phyloP scores from a whole-genome alignment of 1,140 invertebrate genomes.

The Mactra quadrangularis region DNA sequence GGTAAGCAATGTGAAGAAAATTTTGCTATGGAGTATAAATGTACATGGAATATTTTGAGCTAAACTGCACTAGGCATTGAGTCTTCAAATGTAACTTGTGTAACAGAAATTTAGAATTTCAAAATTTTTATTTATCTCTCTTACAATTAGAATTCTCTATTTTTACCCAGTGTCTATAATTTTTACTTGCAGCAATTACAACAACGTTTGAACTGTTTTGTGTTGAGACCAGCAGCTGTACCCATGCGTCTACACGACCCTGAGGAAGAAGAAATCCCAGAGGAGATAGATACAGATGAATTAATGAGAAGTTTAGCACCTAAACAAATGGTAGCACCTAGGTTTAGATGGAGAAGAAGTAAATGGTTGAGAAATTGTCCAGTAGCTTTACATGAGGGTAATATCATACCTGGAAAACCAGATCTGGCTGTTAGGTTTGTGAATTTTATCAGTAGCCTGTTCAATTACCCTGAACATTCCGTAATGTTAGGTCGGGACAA shows the following conservation, averaged over 20 bases:
- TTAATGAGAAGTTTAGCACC: constrained; percentile 76
- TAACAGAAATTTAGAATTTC: too few relatives aligned
- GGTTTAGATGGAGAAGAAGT: constrained; percentile 82
- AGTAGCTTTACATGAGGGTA: constrained; percentile 82
- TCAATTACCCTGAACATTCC: too few relatives aligned
- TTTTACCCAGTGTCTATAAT: too few relatives aligned
- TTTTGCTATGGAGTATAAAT: too few relatives aligned
- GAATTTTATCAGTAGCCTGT: too few relatives aligned
- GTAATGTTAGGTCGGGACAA: too few relatives aligned
- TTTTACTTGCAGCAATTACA: constrained; percentile 82
- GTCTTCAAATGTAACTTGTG: too few relatives aligned
- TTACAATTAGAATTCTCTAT: too few relatives aligned
- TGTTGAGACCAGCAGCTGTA: constrained; percentile 80
- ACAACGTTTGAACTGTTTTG: constrained; percentile 79
- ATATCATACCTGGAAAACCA: constrained; percentile 80
- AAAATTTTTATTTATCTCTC: too few relatives aligned
- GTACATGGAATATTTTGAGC: too few relatives aligned
- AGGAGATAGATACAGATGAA: constrained; percentile 82
- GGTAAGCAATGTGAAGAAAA: too few relatives aligned
- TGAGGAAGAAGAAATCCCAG: constrained; percentile 80
- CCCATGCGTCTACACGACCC: constrained; percentile 78
- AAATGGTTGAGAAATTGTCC: constrained; percentile 81
- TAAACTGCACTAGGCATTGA: too few relatives aligned
- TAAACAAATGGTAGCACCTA: constrained; percentile 80
- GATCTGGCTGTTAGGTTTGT: constrained; percentile 82